Percentiles rank a stretch among this genome's conserved stretches.
These are phyloP conservation scores for Lasioglossum calceatum DNA, from an alignment of 2,888 invertebrate genomes.

Conservation along the genomic window DNA sequence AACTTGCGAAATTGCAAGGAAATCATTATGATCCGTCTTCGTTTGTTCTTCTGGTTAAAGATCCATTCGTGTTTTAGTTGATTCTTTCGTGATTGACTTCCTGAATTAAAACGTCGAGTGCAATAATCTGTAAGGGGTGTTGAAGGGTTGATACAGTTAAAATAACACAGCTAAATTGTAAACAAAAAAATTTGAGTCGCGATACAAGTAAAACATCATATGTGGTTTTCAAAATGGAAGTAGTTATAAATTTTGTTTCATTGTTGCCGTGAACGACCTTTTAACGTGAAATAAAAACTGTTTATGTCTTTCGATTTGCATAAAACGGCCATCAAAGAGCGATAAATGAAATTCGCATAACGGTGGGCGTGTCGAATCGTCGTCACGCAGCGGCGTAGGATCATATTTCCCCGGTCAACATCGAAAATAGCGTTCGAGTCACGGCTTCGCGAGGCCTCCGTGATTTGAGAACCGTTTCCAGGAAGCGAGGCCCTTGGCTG, in stretches of 20 bases:
- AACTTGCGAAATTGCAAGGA: too few species aligned
- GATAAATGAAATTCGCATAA: background rate
- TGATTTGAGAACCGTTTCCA: constrained; percentile 58
- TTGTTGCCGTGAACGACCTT: too few species aligned
- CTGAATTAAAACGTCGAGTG: too few species aligned
- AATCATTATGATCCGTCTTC: too few species aligned
- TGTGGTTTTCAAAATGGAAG: background rate
- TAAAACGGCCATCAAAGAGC: background rate
- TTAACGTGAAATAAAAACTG: background rate
- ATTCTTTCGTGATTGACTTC: too few species aligned
- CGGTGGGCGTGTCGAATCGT: background rate
- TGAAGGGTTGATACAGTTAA: too few species aligned
- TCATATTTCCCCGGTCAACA: background rate
- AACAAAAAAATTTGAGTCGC: too few species aligned
- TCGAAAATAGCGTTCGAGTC: constrained; percentile 50
- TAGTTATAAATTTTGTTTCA: background rate
- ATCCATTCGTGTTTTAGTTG: too few species aligned
- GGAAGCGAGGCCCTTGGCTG: constrained; percentile 44
- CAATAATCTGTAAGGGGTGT: too few species aligned
- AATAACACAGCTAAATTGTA: too few species aligned
- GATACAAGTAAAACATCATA: too few species aligned
- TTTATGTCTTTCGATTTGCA: background rate
- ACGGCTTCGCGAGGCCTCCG: constrained; percentile 45
- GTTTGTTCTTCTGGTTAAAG: too few species aligned
- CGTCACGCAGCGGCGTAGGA: background rate